Base-by-base conservation (phyloP, 2,113 vertebrate species). In the Etia nguti region DNA sequence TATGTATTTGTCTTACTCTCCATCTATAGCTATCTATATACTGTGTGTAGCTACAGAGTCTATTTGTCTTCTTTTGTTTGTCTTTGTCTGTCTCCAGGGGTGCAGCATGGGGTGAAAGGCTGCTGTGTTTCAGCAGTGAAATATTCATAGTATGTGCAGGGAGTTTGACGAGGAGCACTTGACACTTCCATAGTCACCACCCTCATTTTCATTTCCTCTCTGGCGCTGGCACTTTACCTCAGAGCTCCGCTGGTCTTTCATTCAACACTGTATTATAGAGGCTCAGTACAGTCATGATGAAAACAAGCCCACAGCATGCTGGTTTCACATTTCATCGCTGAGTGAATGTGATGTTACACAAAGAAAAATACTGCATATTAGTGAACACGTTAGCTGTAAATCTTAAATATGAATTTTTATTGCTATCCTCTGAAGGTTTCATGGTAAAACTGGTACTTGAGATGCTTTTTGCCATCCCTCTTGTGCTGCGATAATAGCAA, bases 131-230 rank as follows among this genome's bases (percentile, higher is more conserved):
- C 86, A 57, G 80, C 22, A 20, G 83, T 92, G 84, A 94, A 94
- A 95, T 93, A 94, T 95, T 94, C 91, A 94, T 83, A 7, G 70
- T 88, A 81, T 41, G 68, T 82, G 80, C 56, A 4, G 81, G 82
- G 88, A 90, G 88, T 90, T 91, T 94, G 91, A 94, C 79, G 36
- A 90, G 93, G 83, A 3, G 22, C 81, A 90, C 81, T 75, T 85
- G 89, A 91, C 92, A 88, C 90, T 82, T 89, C 86, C 70, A 38
- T 22, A 38, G 86, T 89, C 89, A 43, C 85, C 87, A 82, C 41
- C 83, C 87, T 92, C 82, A 82, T 88, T 88, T 90, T 83, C 87
- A 90, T 93, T 88, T 90, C 87, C 87, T 83, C 84, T 38, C 82
- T 7, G 68, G 81, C 43, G 65, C 62, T 65, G 5, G 62, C 68